Base-by-base conservation (phyloP, 2,113 vertebrate genomes). In the Hippocampus zosterae region DNA sequence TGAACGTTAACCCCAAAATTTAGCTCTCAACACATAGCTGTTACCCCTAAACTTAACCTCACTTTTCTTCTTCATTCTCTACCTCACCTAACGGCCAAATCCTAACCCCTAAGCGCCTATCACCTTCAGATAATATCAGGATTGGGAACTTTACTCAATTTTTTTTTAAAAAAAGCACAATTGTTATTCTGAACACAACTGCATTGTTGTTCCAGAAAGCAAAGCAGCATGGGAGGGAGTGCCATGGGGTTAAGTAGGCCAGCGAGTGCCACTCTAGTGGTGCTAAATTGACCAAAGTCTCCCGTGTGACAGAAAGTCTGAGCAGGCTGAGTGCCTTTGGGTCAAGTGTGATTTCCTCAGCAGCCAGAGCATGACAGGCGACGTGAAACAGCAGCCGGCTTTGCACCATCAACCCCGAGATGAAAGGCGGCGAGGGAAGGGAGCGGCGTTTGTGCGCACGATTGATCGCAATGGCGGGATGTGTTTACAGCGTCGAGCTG, bases 401-500 rank as follows among this genome's bases (percentile, higher is more conserved):
- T 79, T 40, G 44, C 66, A 72, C 44, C 72, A 41, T 80, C 70
- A 68, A 77, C 64, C 67, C 67, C n/a, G 11, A 74, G 62, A 71
- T 76, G 68, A 78, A 76, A 79, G 63, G 63, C 18, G 27, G n/a
- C 66, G 66, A 42, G 52, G 33, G 48, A 68, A 46, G 48, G 70
- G 73, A 59, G 64, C 21, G 40, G 27, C 21, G 61, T 66, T 23
- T 69, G 70, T 67, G 60, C 76, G 78, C 70, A 64, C 44, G 83
- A 81, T 70, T 77, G 81, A 79, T 81, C 65, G 77, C 72, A 73
- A 73, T 72, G 37, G 64, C 23, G 18, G 67, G 41, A 68, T 81
- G 75, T 81, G 82, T 88, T 87, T 85, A 82, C 69, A 11, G 52
- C 52, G 52, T 23, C 21, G 21, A 21, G 52, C 1, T 76, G 81